These are phyloP conservation scores for Plemyria rubiginata DNA, from an alignment of 2,888 invertebrate genomes.

Conservation along the genomic window DNA sequence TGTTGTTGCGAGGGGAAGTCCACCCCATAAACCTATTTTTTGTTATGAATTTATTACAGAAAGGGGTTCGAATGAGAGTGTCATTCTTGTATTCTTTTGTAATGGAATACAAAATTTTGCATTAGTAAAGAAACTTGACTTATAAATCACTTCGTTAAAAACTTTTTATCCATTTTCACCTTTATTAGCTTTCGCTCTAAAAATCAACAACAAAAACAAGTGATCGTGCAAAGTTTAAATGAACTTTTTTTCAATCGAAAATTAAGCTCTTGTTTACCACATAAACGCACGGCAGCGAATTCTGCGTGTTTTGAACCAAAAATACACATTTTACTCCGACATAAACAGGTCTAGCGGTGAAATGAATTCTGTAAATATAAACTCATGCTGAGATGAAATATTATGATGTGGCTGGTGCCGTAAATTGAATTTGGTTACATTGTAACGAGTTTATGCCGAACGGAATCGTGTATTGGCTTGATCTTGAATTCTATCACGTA, in stretches of 20 bases:
- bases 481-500: slow-evolving; percentile 82
- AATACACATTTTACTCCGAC: slow-evolving; percentile 54
- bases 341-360: slow-evolving; percentile 55
- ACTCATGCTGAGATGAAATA: slow-evolving; percentile 69
- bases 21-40: slow-evolving; percentile 73
- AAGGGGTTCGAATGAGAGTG: slow-evolving; percentile 56
- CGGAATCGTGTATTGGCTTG: slow-evolving; percentile 72
- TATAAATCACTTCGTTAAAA: slow-evolving; percentile 13
- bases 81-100: slow-evolving; percentile 35
- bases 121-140: slow-evolving; percentile 16
- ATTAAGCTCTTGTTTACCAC: slow-evolving; percentile 53
- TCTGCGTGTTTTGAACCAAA: slow-evolving; percentile 41
- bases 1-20: slow-evolving; percentile 70
- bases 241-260: slow-evolving; percentile 50
- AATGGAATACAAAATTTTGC: slow-evolving; percentile 26
- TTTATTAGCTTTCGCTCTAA: slow-evolving; percentile 29
- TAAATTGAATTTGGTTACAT: slow-evolving; percentile 82
- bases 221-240: slow-evolving; percentile 33
- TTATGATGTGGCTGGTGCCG: slow-evolving; percentile 72
- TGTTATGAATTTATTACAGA: slow-evolving; percentile 67
- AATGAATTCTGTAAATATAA: slow-evolving; percentile 64
- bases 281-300: slow-evolving; percentile 46
- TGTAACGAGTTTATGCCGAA: slow-evolving; percentile 79
- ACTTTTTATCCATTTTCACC: slow-evolving; percentile 17
- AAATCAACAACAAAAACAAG: slow-evolving; percentile 33